Conservation (phyloP, 2,797 vertebrate genomes). For the Parauchenoglanis ngamensis region DNA sequence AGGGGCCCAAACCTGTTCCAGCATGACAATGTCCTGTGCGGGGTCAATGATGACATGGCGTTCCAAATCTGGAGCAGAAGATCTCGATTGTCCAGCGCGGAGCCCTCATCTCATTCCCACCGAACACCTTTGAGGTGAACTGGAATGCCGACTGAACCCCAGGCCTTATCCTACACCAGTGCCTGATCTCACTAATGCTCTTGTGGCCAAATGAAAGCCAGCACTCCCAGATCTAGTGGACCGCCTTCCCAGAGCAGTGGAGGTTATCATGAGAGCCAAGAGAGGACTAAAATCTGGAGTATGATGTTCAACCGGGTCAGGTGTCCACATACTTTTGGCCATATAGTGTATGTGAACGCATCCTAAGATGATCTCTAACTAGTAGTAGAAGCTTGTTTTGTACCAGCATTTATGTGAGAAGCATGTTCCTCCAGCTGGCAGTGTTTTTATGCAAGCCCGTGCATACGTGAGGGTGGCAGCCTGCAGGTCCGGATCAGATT, state of each 20-base stretch:
- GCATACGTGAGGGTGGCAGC: conserved; percentile 38
- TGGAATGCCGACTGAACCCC: background rate
- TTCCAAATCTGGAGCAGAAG: background rate
- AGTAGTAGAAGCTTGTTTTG: background rate
- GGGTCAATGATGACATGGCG: background rate
- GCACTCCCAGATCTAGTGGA: too few species aligned
- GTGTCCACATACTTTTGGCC: background rate
- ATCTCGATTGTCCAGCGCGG: background rate
- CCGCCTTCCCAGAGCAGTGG: background rate
- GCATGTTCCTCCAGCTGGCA: background rate
- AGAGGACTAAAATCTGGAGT: background rate
- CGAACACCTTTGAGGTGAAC: background rate
- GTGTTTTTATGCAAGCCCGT: conserved; percentile 40
- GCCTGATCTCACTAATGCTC: background rate
- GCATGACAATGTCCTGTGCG: background rate
- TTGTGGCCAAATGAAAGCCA: background rate
- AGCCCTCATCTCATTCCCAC: background rate
- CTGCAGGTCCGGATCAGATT: conserved; percentile 41
- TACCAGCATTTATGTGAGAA: background rate
- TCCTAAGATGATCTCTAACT: background rate
- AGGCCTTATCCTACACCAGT: background rate
- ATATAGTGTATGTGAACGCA: too few species aligned
- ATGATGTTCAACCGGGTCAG: background rate
- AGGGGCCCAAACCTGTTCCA: too few species aligned
- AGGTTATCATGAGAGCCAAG: background rate